Conservation (phyloP, 2,888 invertebrate species). For the Papilio demoleus region DNA sequence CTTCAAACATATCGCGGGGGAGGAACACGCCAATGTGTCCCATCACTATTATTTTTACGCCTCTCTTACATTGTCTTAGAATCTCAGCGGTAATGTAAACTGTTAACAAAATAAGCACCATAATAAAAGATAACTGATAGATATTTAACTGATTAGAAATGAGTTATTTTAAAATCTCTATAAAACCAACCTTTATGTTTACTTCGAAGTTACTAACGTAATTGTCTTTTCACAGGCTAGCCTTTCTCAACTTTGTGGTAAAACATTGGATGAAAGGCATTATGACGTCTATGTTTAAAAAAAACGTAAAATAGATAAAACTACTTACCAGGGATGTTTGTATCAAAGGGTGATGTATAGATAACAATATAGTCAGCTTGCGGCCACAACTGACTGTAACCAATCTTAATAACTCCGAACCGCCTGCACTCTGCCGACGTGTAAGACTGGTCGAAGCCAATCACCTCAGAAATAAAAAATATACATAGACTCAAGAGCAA, state of each 20-base stretch:
- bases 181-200: too few relatives aligned
- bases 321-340: not conserved
- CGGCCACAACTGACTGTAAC: not conserved
- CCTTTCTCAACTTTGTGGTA: too few relatives aligned
- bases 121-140: too few relatives aligned
- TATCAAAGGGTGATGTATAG: not conserved
- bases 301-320: not conserved
- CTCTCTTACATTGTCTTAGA: not conserved
- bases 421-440: not conserved
- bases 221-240: too few relatives aligned
- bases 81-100: not conserved
- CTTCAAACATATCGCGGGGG: not conserved
- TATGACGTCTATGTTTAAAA: too few relatives aligned
- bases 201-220: too few relatives aligned
- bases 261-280: too few relatives aligned
- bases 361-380: slow-evolving; percentile 4
- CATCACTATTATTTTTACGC: not conserved
- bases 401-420: not conserved
- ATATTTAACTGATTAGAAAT: too few relatives aligned
- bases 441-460: not conserved
- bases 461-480: not conserved
- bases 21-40: not conserved
- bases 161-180: too few relatives aligned
- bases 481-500: too few relatives aligned
- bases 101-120: slow-evolving; percentile 3